Evolutionary conservation across 1,140 invertebrate genomes (phyloP), one percentile per base, ranked within the genome.

Genomic region (Colletes latitarsis): DNA sequence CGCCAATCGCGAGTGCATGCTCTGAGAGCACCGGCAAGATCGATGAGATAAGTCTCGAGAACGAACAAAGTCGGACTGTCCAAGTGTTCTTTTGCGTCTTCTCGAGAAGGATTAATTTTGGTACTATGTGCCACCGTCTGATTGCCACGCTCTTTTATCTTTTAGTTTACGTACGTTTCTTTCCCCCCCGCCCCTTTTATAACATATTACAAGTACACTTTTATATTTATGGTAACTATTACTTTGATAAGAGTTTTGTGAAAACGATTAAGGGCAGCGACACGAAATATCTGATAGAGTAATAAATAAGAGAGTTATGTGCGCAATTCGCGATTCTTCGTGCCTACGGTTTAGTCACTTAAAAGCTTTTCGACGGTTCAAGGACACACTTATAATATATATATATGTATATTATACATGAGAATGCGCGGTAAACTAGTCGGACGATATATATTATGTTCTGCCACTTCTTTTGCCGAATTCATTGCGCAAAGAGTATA

Each of bases 1-100:
- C 52, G 67, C 17, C 43, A 41, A 77, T n/a, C 62, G 70, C 41
- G 68, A 77, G 76, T 76, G 66, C 30, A 75, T 69, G 71, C 74
- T 86, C 66, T 64, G 70, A 71, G 77, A 83, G 68, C 74, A 78
- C 17, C 84, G 84, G 85, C 82, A 86, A 87, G 85, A 86, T 60
- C 46, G 62, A 78, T 55, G 12, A 64, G 21, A 68, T 64, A 66
- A 57, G 8, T 71, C 60, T 71, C 68, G 60, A 77, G 55, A 52
- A 62, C 30, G 55, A 60, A 52, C 21, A n/a, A 60, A 67, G 8
- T n/a, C 49, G 12, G 1, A 15, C 55, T 6, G n/a, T 58, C 49
- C 39, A 21, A 0, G 19, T 19, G 19, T 39, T 43, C 53, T 5
- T n/a, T 75, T 67, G 73, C 3, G 39, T 66, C 39, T 57, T 43